Evolutionary conservation across 2,797 vertebrate genomes (phyloP).

Genomic region (Austrolebias charrua): DNA sequence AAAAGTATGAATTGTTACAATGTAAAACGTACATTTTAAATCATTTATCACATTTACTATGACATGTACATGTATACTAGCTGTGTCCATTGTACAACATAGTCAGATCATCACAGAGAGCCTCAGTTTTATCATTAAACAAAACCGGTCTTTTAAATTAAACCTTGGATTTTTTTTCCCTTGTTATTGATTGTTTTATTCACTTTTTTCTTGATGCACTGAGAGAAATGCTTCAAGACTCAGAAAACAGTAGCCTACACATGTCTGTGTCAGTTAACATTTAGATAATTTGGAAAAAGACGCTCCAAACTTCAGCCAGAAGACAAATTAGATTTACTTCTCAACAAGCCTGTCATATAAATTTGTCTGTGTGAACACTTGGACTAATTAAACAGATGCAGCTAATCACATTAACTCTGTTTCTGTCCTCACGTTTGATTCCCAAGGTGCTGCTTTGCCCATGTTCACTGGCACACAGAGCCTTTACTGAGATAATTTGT

Average conservation of each 20-base stretch:
- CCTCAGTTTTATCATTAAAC: constrained; percentile 29
- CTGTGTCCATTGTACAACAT: not conserved
- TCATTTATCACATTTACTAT: no score
- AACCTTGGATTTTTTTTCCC: constrained; percentile 29
- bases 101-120: not conserved
- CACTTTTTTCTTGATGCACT: constrained; percentile 1
- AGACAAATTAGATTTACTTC: no score
- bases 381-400: constrained; percentile 16
- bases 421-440: constrained; percentile 6
- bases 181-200: not conserved
- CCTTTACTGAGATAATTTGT: not conserved
- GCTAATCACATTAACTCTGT: constrained; percentile 15
- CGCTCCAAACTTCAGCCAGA: not conserved
- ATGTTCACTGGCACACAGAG: not conserved
- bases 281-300: constrained; percentile 1
- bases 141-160: constrained; percentile 22
- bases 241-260: no score
- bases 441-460: not conserved
- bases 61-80: not conserved
- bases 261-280: not conserved
- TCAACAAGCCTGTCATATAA: not conserved
- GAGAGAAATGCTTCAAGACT: no score
- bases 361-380: constrained; percentile 2
- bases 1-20: no score
- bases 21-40: no score